phyloP scores from a whole-genome alignment of 2,113 vertebrate genomes.

The Heloderma charlesbogerti region DNA sequence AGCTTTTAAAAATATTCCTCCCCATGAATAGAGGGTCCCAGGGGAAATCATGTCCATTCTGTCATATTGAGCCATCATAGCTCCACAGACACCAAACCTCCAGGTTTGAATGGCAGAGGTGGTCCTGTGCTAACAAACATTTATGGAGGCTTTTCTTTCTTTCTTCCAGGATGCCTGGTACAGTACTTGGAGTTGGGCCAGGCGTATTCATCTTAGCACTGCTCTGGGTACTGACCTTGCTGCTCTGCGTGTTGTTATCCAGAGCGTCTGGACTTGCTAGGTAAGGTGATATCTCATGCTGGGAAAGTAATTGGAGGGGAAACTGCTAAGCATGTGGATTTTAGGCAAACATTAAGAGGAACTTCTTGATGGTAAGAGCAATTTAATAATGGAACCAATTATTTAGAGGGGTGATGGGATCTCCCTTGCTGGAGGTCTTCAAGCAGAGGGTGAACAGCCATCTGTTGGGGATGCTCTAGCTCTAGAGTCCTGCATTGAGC shows the following conservation, averaged over 20 bases:
- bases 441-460: neutral
- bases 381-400: neutral
- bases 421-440: neutral
- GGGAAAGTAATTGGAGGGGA: slow-evolving; percentile 45
- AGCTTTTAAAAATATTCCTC: neutral
- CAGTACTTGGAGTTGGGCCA: slow-evolving; percentile 79
- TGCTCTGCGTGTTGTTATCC: slow-evolving; percentile 71
- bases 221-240: slow-evolving; percentile 83
- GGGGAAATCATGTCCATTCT: neutral
- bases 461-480: neutral
- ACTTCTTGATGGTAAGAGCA: neutral
- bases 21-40: neutral
- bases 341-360: slow-evolving; percentile 19
- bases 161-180: slow-evolving; percentile 72
- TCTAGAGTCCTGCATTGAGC: neutral
- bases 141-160: no score
- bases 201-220: slow-evolving; percentile 83
- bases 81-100: neutral
- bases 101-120: neutral
- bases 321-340: slow-evolving; percentile 51
- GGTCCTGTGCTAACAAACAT: neutral
- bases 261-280: slow-evolving; percentile 75
- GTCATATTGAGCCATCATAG: neutral
- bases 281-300: slow-evolving; percentile 75
- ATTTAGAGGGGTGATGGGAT: neutral